phyloP scores from a whole-genome alignment of 2,797 vertebrate genomes.

The Australoheros facetus region DNA sequence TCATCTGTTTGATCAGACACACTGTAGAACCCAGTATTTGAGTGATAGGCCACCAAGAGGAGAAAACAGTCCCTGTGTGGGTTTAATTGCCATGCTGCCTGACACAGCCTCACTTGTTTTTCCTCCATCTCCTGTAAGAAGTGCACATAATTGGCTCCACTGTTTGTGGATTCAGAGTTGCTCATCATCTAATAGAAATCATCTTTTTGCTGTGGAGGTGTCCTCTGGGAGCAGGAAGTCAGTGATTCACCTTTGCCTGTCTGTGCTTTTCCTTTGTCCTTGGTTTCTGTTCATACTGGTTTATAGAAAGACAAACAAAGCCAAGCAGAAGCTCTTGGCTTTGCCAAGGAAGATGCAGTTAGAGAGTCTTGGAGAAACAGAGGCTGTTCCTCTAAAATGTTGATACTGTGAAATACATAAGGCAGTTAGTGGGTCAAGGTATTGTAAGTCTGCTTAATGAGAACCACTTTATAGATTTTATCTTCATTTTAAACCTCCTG shows the following conservation, averaged over 20 bases:
- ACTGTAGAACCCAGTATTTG: slow-evolving; percentile 47
- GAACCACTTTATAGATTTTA: background rate
- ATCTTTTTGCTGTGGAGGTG: slow-evolving; percentile 71
- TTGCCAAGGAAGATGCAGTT: slow-evolving; percentile 4
- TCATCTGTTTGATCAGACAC: slow-evolving; percentile 57
- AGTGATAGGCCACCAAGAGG: slow-evolving; percentile 48
- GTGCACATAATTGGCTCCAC: slow-evolving; percentile 72
- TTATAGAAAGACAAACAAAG: slow-evolving; percentile 47
- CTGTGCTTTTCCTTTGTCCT: slow-evolving; percentile 59
- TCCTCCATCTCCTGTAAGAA: slow-evolving; percentile 66
- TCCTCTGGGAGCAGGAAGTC: slow-evolving; percentile 71
- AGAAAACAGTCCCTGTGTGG: slow-evolving; percentile 65
- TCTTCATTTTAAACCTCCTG: slow-evolving; percentile 7
- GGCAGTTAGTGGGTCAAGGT: slow-evolving; percentile 6
- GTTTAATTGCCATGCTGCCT: slow-evolving; percentile 74
- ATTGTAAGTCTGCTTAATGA: background rate
- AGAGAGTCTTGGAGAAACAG: background rate
- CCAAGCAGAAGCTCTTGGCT: slow-evolving; percentile 16
- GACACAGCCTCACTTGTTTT: slow-evolving; percentile 69
- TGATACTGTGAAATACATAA: slow-evolving; percentile 7
- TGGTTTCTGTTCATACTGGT: slow-evolving; percentile 50
- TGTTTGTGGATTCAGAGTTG: slow-evolving; percentile 74
- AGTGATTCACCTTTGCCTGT: slow-evolving; percentile 69
- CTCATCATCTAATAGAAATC: slow-evolving; percentile 71
- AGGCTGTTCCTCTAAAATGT: slow-evolving; percentile 10